These are phyloP conservation scores for Neosilurus mollespiculum DNA, from an alignment of 2,797 vertebrate genomes.

Conservation along the genomic window DNA sequence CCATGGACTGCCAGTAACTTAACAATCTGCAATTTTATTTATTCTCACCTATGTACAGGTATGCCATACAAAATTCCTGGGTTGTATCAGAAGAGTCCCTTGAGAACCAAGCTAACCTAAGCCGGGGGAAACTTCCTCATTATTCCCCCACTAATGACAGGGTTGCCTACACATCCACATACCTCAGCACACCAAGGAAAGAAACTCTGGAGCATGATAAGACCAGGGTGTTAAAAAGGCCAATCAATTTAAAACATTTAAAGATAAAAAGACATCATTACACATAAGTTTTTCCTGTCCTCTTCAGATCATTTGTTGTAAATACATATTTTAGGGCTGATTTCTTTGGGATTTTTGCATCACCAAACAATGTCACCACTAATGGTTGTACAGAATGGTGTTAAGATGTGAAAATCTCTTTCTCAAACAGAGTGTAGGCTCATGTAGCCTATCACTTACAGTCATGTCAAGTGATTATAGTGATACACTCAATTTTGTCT, in stretches of 20 bases:
- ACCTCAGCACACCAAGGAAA: not conserved
- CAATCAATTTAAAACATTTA: not conserved
- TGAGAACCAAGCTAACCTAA: not conserved
- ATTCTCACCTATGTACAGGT: not conserved
- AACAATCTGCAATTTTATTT: not conserved
- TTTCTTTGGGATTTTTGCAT: not conserved
- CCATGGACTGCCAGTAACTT: not conserved
- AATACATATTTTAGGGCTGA: not conserved
- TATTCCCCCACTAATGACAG: not conserved
- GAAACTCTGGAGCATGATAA: not conserved
- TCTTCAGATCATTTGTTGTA: not conserved
- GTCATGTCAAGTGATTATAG: not conserved
- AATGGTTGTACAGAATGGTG: not conserved
- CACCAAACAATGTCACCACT: too few species aligned
- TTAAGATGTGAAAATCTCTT: constrained; percentile 7
- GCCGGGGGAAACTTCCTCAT: not conserved
- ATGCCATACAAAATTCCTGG: not conserved
- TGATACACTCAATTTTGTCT: not conserved
- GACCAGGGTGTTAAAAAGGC: not conserved
- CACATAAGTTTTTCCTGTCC: not conserved
- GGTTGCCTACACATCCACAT: not conserved
- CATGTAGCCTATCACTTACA: too few species aligned
- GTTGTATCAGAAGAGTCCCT: not conserved
- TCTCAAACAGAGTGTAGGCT: not conserved
- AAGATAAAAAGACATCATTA: not conserved